Evolutionary conservation across 2,888 invertebrate species (phyloP).

Genomic region (Thymelicus sylvestris): DNA sequence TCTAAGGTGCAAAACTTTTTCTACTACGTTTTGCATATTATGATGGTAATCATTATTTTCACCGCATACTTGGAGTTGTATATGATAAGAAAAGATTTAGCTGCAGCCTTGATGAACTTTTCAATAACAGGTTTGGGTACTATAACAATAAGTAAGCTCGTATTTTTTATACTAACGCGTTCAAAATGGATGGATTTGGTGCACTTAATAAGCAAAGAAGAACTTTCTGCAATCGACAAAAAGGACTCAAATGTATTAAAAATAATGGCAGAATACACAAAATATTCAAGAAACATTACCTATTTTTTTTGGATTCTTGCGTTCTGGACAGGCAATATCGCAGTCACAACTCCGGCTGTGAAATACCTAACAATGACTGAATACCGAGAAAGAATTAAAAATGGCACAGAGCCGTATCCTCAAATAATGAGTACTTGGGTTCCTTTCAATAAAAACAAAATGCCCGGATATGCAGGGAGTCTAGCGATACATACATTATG

Average conservation of each 20-base stretch:
- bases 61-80: slow-evolving; percentile 58
- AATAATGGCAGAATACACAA: slow-evolving; percentile 55
- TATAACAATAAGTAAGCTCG: slow-evolving; percentile 53
- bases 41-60: slow-evolving; percentile 51
- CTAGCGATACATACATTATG: slow-evolving; percentile 57
- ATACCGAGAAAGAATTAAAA: slow-evolving; percentile 54
- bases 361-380: slow-evolving; percentile 51
- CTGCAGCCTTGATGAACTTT: slow-evolving; percentile 57
- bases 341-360: slow-evolving; percentile 55
- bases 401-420: slow-evolving; percentile 58
- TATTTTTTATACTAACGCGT: slow-evolving; percentile 51
- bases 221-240: slow-evolving; percentile 49
- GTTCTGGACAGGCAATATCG: slow-evolving; percentile 51
- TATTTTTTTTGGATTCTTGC: slow-evolving; percentile 60
- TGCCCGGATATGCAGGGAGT: slow-evolving; percentile 57
- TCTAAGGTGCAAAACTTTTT: slow-evolving; percentile 48
- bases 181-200: slow-evolving; percentile 49
- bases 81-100: slow-evolving; percentile 53
- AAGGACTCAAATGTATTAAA: slow-evolving; percentile 44
- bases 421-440: slow-evolving; percentile 68
- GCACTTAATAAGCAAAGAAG: slow-evolving; percentile 53
- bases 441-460: slow-evolving; percentile 62
- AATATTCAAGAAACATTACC: slow-evolving; percentile 59
- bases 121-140: slow-evolving; percentile 55
- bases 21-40: slow-evolving; percentile 52